Percentiles rank a stretch among this genome's conserved stretches.
Evolutionary conservation across 2,113 vertebrate species (phyloP).

Genomic region (Scomber japonicus): DNA sequence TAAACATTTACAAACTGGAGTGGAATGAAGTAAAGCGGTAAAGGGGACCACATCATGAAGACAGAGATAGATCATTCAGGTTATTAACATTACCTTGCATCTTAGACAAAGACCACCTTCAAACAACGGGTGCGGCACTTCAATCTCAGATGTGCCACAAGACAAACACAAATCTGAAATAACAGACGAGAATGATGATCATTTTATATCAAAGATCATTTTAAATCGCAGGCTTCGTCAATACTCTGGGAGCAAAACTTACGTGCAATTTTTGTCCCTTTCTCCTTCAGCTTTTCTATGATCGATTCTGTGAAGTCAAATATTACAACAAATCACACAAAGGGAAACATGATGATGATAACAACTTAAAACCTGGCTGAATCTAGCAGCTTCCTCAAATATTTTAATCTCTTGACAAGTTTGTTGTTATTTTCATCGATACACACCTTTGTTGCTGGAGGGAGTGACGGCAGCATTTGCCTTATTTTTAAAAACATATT

Average conservation of each 20-base stretch:
- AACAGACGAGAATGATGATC: background rate
- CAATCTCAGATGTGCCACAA: constrained; percentile 86
- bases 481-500: constrained; percentile 73
- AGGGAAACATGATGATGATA: background rate
- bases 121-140: constrained; percentile 91
- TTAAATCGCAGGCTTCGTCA: background rate
- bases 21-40: constrained; percentile 30
- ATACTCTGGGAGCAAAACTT: background rate
- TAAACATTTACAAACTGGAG: constrained; percentile 35
- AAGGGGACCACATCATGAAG: background rate
- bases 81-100: constrained; percentile 86
- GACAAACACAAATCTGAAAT: constrained; percentile 91
- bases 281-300: constrained; percentile 79
- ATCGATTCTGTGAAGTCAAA: constrained; percentile 85
- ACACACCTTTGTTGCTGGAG: constrained; percentile 71
- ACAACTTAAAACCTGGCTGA: background rate
- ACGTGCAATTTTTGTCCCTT: constrained; percentile 89
- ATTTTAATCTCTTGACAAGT: background rate
- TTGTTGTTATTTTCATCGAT: too few relatives aligned
- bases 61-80: background rate
- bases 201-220: background rate
- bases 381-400: background rate
- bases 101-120: constrained; percentile 92
- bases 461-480: background rate
- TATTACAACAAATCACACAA: background rate